A percentile compares a stretch with the other conserved stretches of the same genome.
Evolutionary conservation across 1,140 invertebrate genomes (phyloP).

Genomic region (Sitobion miscanthi): DNA sequence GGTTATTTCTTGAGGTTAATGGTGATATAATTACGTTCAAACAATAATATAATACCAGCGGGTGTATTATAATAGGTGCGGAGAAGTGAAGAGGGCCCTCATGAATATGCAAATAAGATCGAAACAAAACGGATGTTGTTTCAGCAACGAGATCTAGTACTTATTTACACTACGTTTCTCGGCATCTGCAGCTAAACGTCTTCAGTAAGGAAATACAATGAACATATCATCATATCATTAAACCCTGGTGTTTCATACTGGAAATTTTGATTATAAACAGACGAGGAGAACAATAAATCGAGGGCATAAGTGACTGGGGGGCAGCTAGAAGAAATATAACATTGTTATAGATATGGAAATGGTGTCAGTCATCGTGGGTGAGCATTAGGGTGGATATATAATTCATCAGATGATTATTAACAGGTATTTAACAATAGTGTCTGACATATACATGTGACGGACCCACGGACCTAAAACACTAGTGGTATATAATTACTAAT

Average conservation of each 20-base stretch:
- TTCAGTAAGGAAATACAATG: background rate
- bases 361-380: background rate
- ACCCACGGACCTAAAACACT: too few relatives aligned
- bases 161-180: background rate
- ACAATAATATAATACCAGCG: background rate
- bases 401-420: too few relatives aligned
- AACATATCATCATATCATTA: background rate
- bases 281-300: background rate
- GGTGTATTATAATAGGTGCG: background rate
- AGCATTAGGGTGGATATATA: too few relatives aligned
- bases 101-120: slow-evolving; percentile 26
- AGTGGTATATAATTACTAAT: background rate
- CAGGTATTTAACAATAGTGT: background rate
- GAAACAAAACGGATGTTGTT: slow-evolving; percentile 11
- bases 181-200: background rate
- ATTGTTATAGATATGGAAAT: background rate
- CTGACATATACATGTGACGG: too few relatives aligned
- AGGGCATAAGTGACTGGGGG: background rate
- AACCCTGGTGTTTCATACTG: background rate
- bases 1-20: background rate
- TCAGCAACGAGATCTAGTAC: background rate
- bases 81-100: background rate
- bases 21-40: slow-evolving; percentile 6
- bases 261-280: background rate
- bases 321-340: background rate